Evolutionary conservation across 2,888 invertebrate species (phyloP), one percentile per base, ranked within the genome.

Genomic region (Galerucella pusilla): DNA sequence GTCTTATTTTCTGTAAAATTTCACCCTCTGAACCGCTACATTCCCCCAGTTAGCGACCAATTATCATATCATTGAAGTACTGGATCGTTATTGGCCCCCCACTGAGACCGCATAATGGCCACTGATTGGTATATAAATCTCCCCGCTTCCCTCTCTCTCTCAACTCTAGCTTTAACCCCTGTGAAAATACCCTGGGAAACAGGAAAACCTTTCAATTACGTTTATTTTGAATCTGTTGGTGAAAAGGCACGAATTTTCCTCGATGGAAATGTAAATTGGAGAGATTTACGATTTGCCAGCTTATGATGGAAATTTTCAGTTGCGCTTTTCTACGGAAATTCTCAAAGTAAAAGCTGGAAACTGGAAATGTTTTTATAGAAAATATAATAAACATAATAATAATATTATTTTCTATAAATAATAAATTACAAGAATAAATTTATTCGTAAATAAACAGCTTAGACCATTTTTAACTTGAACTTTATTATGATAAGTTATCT

Each of bases 41-140:
- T 71, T 71, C 71, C 54, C 52, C 71, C 42, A 84, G 84, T 85
- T 85, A 85, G 81, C 81, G 83, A 81, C 82, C 85, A 86, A 86
- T 85, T 85, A 86, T 84, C 85, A 85, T 86, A 86, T 85, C 85
- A 85, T 85, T 85, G 85, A 84, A 83, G 84, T 83, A 65, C 82
- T 83, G 83, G 84, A 83, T 85, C 84, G 85, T 85, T 85, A 79
- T 80, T 80, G 79, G 80, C 83, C 81, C 81, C 83, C 83, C 82
- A 82, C 81, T 80, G 83, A 78, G 79, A 75, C 79, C 78, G 81
- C 81, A 86, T 85, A 85, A 85, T 85, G 83, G 83, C 79, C 82
- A 80, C 83, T 85, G 86, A 85, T 85, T 86, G 85, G 84, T 83
- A 84, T 80, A 73, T 75, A 76, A 75, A 78, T 78, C 76, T 14